A percentile compares a stretch with the other conserved stretches of the same genome.
phyloP scores from a whole-genome alignment of 2,797 vertebrate genomes.

The Betta splendens region DNA sequence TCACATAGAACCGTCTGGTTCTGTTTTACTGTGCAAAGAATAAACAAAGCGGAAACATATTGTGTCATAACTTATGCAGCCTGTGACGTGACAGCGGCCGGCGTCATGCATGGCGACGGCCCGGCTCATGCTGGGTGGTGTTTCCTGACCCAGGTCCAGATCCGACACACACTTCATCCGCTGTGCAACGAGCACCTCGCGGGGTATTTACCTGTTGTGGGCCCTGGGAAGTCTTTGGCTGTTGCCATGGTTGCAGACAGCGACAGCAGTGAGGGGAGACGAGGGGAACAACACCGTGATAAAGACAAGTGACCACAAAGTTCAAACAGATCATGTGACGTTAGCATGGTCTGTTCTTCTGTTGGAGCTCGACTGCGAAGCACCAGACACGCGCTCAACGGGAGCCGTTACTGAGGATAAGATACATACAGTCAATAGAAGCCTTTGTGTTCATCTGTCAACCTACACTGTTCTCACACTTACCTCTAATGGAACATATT shows the following conservation, averaged over 20 bases:
- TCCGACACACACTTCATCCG: constrained; percentile 66
- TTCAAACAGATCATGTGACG: constrained; percentile 61
- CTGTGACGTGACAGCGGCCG: constrained; percentile 62
- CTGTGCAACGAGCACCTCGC: constrained; percentile 71
- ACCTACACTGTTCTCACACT: background rate
- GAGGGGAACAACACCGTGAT: constrained; percentile 78
- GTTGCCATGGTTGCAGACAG: constrained; percentile 85
- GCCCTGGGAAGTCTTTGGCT: constrained; percentile 85
- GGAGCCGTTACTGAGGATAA: constrained; percentile 26
- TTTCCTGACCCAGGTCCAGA: constrained; percentile 67
- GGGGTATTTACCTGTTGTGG: constrained; percentile 85
- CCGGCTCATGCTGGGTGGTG: constrained; percentile 80
- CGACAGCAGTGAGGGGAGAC: constrained; percentile 78
- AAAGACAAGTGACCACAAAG: constrained; percentile 72
- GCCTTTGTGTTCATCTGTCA: background rate
- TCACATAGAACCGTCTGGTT: constrained; percentile 23
- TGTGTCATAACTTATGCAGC: constrained; percentile 66
- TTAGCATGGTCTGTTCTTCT: constrained; percentile 42
- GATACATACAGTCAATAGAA: constrained; percentile 11
- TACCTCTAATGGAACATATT: background rate
- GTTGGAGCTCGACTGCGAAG: constrained; percentile 32
- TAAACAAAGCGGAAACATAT: constrained; percentile 46
- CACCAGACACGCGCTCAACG: constrained; percentile 35
- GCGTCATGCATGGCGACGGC: constrained; percentile 80
- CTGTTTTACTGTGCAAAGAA: constrained; percentile 39